Conservation (phyloP, 2,888 invertebrate genomes). For the Drosophila peninsularis region DNA sequence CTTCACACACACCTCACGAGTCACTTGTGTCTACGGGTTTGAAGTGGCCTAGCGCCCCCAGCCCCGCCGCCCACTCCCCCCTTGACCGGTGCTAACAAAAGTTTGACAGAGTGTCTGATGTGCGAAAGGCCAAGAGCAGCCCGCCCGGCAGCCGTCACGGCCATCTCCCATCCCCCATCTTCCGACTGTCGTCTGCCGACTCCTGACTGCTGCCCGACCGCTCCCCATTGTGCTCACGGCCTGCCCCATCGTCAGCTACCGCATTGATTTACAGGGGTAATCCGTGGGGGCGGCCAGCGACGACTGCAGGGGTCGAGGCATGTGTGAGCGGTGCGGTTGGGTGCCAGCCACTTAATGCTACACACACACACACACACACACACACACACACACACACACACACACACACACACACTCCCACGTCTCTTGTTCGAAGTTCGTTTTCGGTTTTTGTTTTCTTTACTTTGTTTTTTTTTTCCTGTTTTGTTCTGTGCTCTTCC, state of each 20-base stretch:
- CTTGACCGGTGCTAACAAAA: slow-evolving; percentile 62
- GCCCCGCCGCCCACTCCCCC: background rate
- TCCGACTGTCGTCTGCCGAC: background rate
- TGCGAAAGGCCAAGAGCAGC: slow-evolving; percentile 78
- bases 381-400: slow-evolving; percentile 16
- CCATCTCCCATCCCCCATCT: slow-evolving; percentile 15
- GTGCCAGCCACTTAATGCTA: slow-evolving; percentile 69
- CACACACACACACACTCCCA: slow-evolving; percentile 3
- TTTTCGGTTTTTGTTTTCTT: slow-evolving; percentile 37
- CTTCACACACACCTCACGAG: slow-evolving; percentile 38
- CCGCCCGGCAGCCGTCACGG: slow-evolving; percentile 56
- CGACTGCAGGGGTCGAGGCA: background rate
- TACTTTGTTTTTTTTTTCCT: slow-evolving; percentile 4
- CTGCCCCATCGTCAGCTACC: slow-evolving; percentile 26
- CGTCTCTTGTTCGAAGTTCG: slow-evolving; percentile 25
- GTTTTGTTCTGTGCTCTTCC: background rate
- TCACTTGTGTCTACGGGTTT: slow-evolving; percentile 33
- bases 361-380: slow-evolving; percentile 56
- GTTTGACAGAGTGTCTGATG: slow-evolving; percentile 78
- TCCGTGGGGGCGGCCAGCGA: background rate
- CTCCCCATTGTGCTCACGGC: background rate
- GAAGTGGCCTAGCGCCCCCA: slow-evolving; percentile 32
- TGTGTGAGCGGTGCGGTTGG: slow-evolving; percentile 29
- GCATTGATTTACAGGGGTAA: slow-evolving; percentile 66
- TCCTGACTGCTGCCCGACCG: background rate